Conservation (phyloP, 2,888 invertebrate genomes). For the Synergus itoensis region DNA sequence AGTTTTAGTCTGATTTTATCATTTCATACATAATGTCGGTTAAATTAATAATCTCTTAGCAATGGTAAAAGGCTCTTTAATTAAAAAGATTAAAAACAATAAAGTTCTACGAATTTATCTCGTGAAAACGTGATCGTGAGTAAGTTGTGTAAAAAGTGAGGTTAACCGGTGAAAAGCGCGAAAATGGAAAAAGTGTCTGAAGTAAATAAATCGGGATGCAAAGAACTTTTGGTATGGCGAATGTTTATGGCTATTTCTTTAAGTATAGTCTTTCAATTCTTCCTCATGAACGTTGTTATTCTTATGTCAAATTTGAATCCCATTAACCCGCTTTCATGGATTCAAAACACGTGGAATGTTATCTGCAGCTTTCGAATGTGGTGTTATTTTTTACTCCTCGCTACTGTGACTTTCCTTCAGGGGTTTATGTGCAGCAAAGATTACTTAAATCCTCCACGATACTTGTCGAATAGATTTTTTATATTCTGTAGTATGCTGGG, state of each 20-base stretch:
- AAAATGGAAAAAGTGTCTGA: slow-evolving; percentile 35
- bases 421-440: slow-evolving; percentile 86
- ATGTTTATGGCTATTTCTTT: slow-evolving; percentile 82
- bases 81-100: not conserved
- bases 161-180: slow-evolving; percentile 28
- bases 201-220: slow-evolving; percentile 70
- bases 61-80: not conserved
- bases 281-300: slow-evolving; percentile 69
- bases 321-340: slow-evolving; percentile 84
- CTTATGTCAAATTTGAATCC: slow-evolving; percentile 81
- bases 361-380: slow-evolving; percentile 83
- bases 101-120: not conserved
- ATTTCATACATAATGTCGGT: not conserved
- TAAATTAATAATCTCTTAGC: not conserved
- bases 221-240: slow-evolving; percentile 81
- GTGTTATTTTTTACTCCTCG: slow-evolving; percentile 83
- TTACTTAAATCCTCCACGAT: slow-evolving; percentile 82
- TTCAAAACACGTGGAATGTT: slow-evolving; percentile 81
- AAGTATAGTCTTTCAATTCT: slow-evolving; percentile 79
- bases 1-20: not conserved
- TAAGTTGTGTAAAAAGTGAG: slow-evolving; percentile 12
- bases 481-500: slow-evolving; percentile 83
- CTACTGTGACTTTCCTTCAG: slow-evolving; percentile 83
- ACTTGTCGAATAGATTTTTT: slow-evolving; percentile 84
- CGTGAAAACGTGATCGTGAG: not conserved